A percentile compares a stretch with the other conserved stretches of the same genome.
phyloP scores from a whole-genome alignment of 2,888 invertebrate genomes.

The Leptogaster cylindrica region DNA sequence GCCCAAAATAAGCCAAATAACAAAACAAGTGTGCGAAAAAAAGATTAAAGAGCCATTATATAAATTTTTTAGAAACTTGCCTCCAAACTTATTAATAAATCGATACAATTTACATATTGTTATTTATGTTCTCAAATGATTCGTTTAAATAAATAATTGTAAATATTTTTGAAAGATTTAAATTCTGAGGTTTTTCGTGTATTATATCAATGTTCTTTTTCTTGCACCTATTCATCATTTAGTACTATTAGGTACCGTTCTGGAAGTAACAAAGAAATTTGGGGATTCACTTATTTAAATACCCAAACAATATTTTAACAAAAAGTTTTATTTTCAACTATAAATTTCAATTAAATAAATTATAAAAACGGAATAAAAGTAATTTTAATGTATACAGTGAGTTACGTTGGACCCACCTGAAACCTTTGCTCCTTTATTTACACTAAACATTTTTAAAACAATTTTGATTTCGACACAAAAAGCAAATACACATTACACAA shows the following conservation, averaged over 20 bases:
- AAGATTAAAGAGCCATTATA: neutral
- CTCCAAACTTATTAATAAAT: no score
- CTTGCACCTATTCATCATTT: no score
- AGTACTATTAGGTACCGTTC: neutral
- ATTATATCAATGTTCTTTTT: no score
- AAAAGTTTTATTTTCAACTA: slow-evolving; percentile 16
- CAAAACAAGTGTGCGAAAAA: neutral
- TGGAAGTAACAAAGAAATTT: neutral
- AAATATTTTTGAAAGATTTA: no score
- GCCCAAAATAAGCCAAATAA: neutral
- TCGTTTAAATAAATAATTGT: no score
- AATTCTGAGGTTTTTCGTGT: no score
- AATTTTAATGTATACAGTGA: slow-evolving; percentile 19
- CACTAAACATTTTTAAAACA: neutral
- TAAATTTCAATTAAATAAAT: slow-evolving; percentile 10
- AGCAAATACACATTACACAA: slow-evolving; percentile 1
- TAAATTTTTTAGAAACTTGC: no score
- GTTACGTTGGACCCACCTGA: slow-evolving; percentile 20
- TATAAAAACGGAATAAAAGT: neutral
- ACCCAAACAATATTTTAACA: slow-evolving; percentile 2
- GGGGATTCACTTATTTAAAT: neutral
- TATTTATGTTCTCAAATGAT: no score
- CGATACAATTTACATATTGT: no score
- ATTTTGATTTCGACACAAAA: neutral
- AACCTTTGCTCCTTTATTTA: slow-evolving; percentile 12